A percentile compares a stretch with the other conserved stretches of the same genome.
Conservation (phyloP, 2,797 vertebrate genomes). For the Acanthiza pusilla region DNA sequence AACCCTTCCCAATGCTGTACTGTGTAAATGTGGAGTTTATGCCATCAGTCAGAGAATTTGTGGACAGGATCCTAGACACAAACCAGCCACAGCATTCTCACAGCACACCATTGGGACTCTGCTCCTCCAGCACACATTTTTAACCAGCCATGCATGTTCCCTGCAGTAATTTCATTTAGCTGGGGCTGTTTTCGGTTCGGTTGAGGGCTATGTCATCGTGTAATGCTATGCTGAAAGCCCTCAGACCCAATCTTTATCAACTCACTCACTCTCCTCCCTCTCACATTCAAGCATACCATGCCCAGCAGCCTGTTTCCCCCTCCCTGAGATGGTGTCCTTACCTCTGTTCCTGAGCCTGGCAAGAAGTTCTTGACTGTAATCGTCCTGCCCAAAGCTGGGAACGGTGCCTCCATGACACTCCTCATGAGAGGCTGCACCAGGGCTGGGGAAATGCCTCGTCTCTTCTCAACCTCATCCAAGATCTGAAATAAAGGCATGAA, state of each 20-base stretch:
- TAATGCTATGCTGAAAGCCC: background rate
- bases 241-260: background rate
- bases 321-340: constrained; percentile 47
- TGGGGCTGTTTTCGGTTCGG: background rate
- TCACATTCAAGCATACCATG: background rate
- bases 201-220: background rate
- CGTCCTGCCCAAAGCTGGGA: constrained; percentile 92
- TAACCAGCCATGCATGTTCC: background rate
- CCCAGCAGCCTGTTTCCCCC: background rate
- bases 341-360: constrained; percentile 97
- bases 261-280: fast-evolving
- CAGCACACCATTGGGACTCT: background rate
- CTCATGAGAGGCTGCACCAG: constrained; percentile 98
- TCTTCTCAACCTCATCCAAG: constrained; percentile 96
- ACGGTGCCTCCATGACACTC: constrained; percentile 97
- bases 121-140: background rate
- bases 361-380: constrained; percentile 96
- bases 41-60: background rate
- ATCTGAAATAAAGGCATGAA: constrained; percentile 77
- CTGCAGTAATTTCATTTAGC: background rate
- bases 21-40: background rate
- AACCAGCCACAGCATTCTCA: background rate
- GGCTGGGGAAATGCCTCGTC: constrained; percentile 92
- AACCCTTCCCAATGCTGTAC: background rate
- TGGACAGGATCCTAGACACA: background rate